Conservation (phyloP, 1,140 invertebrate species). For the Muscidifurax raptorellus region DNA sequence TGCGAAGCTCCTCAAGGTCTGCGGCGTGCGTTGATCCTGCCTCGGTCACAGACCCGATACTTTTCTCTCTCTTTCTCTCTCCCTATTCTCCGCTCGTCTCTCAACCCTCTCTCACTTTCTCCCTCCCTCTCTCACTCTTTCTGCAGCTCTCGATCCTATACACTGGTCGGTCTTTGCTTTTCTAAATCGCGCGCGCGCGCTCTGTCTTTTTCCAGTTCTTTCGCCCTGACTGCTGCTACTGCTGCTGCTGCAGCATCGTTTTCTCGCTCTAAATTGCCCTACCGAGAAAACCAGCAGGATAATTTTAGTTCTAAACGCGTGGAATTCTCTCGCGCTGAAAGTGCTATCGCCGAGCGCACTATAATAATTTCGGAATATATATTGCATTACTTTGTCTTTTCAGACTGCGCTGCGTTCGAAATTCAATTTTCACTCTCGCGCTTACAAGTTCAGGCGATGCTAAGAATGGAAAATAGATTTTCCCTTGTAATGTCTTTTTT, state of each 20-base stretch:
- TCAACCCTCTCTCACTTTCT: constrained; percentile 43
- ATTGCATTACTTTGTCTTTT: background rate
- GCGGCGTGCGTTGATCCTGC: constrained; percentile 73
- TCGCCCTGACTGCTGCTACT: background rate
- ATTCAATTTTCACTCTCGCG: background rate
- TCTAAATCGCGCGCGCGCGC: constrained; percentile 15
- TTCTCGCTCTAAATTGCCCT: constrained; percentile 23
- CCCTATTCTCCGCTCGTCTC: background rate
- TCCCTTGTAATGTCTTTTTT: background rate
- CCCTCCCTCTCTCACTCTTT: background rate
- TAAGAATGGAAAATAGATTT: background rate
- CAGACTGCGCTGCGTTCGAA: background rate
- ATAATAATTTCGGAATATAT: background rate
- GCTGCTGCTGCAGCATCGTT: background rate
- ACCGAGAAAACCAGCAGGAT: background rate
- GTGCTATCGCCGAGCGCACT: no score
- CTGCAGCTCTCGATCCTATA: background rate
- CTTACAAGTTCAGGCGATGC: background rate
- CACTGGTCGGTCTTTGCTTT: constrained; percentile 13
- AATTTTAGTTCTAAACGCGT: constrained; percentile 13
- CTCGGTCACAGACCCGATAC: constrained; percentile 72
- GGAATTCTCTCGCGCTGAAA: background rate
- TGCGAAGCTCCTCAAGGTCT: constrained; percentile 71
- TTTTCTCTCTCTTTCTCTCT: constrained; percentile 45
- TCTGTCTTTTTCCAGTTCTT: constrained; percentile 34